Evolutionary conservation across 2,888 invertebrate species (phyloP).

Genomic region (Strigamia crassipes): DNA sequence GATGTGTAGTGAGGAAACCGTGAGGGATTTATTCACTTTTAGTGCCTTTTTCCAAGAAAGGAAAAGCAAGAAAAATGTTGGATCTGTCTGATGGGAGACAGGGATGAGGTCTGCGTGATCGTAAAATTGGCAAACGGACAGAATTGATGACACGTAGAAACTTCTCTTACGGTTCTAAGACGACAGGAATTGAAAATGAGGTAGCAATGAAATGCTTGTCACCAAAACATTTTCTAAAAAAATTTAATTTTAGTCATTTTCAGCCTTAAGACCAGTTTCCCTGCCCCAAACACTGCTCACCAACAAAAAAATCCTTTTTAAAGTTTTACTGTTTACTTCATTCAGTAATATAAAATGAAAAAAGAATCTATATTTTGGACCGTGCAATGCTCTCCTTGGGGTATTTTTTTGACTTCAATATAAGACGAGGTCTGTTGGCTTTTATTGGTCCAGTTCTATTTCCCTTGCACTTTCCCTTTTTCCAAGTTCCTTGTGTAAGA

Average conservation of each 20-base stretch:
- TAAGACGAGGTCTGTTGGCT: constrained; percentile 29
- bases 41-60: constrained; percentile 19
- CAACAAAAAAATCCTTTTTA: neutral
- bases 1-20: constrained; percentile 40
- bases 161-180: constrained; percentile 4
- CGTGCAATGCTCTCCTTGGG: constrained; percentile 20
- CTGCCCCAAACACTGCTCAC: neutral
- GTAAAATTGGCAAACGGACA: constrained; percentile 40
- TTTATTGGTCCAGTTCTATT: constrained; percentile 42
- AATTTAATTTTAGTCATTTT: neutral
- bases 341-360: neutral
- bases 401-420: constrained; percentile 26
- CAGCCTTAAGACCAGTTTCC: neutral
- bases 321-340: neutral
- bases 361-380: constrained; percentile 6
- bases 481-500: constrained; percentile 14
- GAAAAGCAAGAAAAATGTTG: constrained; percentile 32
- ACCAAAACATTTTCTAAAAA: neutral
- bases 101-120: constrained; percentile 40
- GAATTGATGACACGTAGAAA: constrained; percentile 38
- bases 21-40: constrained; percentile 33
- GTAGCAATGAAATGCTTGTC: neutral
- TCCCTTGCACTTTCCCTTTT: constrained; percentile 35
- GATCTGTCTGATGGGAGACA: constrained; percentile 31
- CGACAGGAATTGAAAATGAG: constrained; percentile 18